A percentile compares a stretch with the other conserved stretches of the same genome.
phyloP scores from a whole-genome alignment of 2,113 vertebrate species.

The Cryptotis parvus region DNA sequence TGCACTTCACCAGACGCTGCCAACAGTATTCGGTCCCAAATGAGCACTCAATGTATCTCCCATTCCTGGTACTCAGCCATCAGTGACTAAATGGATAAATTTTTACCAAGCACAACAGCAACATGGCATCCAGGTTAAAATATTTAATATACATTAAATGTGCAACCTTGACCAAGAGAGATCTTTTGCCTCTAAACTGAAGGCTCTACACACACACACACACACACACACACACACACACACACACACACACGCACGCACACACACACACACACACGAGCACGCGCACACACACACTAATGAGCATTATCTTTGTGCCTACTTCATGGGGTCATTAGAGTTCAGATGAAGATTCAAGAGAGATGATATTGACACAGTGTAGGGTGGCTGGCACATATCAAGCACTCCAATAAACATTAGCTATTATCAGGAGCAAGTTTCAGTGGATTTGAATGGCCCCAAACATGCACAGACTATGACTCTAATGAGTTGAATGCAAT shows the following conservation, averaged over 20 bases:
- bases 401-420: background rate
- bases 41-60: fast-evolving
- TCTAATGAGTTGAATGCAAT: conserved; percentile 43
- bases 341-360: background rate
- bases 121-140: background rate
- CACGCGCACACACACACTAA: no score
- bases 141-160: background rate
- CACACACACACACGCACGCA: no score
- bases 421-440: conserved; percentile 22
- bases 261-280: no score
- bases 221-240: no score
- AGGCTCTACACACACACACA: background rate
- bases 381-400: background rate
- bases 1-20: background rate
- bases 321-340: background rate
- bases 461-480: conserved; percentile 56
- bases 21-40: background rate
- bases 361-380: background rate
- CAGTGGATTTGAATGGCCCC: conserved; percentile 37
- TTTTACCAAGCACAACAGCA: background rate
- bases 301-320: background rate
- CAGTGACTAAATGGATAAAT: background rate
- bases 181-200: background rate
- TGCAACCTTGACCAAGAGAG: background rate
- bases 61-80: background rate